These are phyloP conservation scores for Cylas formicarius DNA, from an alignment of 1,140 invertebrate species.

Conservation along the genomic window DNA sequence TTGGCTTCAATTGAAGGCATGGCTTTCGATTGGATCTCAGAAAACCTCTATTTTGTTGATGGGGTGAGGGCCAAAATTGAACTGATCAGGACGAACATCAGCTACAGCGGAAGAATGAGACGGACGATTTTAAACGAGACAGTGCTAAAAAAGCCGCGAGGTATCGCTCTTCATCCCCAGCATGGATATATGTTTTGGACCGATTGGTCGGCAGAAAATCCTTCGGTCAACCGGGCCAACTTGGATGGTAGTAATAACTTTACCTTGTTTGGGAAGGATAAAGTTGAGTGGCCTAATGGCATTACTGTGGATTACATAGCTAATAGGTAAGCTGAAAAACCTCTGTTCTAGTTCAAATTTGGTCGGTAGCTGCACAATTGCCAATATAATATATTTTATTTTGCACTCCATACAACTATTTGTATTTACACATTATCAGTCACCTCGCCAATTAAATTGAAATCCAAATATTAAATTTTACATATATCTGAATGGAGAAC, in stretches of 20 bases:
- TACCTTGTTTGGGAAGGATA: conserved; percentile 57
- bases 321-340: conserved; percentile 45
- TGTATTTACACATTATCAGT: no score
- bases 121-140: conserved; percentile 66
- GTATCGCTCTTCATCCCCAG: conserved; percentile 80
- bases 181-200: conserved; percentile 87
- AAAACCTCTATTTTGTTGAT: conserved; percentile 88
- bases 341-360: no score
- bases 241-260: conserved; percentile 74
- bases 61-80: conserved; percentile 70
- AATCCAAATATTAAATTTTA: no score
- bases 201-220: conserved; percentile 75
- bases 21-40: conserved; percentile 89
- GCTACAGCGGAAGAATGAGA: conserved; percentile 62
- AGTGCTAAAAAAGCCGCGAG: conserved; percentile 71
- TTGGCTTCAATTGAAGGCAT: conserved; percentile 84
- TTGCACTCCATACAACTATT: no score
- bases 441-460: no score
- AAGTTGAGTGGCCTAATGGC: conserved; percentile 81
- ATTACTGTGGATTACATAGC: conserved; percentile 78
- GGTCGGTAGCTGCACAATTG: no score
- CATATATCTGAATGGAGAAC: no score
- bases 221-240: conserved; percentile 75
- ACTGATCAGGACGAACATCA: conserved; percentile 65
- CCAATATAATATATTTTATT: no score